Conservation (phyloP, 2,888 invertebrate genomes). For the Therioaphis trifolii region DNA sequence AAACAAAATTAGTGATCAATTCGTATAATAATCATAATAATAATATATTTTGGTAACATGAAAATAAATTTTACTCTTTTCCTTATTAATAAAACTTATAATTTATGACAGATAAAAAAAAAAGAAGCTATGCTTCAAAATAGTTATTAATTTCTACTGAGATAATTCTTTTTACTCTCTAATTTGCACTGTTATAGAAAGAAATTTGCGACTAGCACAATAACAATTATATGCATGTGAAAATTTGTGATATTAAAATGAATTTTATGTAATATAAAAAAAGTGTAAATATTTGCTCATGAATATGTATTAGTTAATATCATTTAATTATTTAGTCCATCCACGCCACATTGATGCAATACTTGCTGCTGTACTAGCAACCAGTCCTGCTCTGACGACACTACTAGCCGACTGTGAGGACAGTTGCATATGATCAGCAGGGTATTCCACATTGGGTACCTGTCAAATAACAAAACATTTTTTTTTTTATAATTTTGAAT, state of each 20-base stretch:
- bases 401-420: constrained; percentile 64
- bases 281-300: not conserved
- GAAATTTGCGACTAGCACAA: not conserved
- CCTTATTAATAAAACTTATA: not conserved
- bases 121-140: not conserved
- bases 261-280: not conserved
- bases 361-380: constrained; percentile 84
- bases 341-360: constrained; percentile 85
- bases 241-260: not conserved
- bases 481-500: too few relatives aligned
- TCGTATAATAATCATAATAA: not conserved
- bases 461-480: too few relatives aligned
- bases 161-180: not conserved
- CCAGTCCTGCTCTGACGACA: constrained; percentile 69
- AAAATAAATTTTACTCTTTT: not conserved
- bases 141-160: not conserved
- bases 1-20: not conserved
- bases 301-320: not conserved
- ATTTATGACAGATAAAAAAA: not conserved
- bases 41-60: constrained; percentile 3
- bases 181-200: not conserved
- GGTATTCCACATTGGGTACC: constrained; percentile 63
- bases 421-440: constrained; percentile 67
- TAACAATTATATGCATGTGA: not conserved
- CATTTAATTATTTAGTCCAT: constrained; percentile 70